These are phyloP conservation scores for Nannospalax galili DNA, from an alignment of 2,113 vertebrate genomes.

Conservation along the genomic window DNA sequence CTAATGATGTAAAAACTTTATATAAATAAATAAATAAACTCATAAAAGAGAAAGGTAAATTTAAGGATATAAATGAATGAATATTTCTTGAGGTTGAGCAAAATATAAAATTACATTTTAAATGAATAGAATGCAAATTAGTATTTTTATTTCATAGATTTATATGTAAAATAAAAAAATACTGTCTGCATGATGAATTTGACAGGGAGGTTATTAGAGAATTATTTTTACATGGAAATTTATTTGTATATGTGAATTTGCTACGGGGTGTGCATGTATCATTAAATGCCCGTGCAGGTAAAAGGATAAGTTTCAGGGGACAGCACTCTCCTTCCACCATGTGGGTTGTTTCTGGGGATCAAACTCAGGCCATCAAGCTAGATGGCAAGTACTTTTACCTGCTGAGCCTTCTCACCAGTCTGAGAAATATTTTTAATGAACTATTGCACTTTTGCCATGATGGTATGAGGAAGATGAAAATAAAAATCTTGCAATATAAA, in stretches of 20 bases:
- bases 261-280: neutral
- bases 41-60: neutral
- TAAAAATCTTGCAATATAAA: neutral
- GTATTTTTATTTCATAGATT: neutral
- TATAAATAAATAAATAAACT: neutral
- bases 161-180: neutral
- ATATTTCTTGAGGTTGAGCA: neutral
- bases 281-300: neutral
- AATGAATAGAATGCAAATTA: neutral
- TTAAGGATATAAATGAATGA: neutral
- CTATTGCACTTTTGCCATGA: neutral
- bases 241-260: neutral
- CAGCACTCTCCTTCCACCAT: neutral
- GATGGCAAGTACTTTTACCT: no score
- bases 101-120: neutral
- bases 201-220: neutral
- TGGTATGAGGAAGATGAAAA: neutral
- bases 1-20: neutral
- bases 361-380: no score
- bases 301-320: neutral
- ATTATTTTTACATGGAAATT: neutral
- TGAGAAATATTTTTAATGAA: no score
- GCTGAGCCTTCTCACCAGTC: no score
- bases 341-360: no score
- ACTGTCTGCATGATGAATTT: neutral